Evolutionary conservation across 2,113 vertebrate species (phyloP), one percentile per base, ranked within the genome.

Genomic region (Vidua chalybeata): DNA sequence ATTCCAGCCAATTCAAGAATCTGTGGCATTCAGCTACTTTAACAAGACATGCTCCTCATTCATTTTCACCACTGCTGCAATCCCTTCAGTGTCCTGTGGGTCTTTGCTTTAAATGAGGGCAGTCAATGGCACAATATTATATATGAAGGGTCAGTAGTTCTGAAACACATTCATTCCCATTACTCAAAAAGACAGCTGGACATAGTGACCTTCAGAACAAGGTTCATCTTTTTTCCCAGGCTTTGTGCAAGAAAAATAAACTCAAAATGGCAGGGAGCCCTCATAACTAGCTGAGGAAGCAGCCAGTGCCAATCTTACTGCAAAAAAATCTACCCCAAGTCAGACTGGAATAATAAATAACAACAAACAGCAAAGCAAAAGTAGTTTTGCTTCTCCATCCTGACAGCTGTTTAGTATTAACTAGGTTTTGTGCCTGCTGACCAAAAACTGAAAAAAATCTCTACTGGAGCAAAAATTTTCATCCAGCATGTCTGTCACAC

Each of bases 231-330:
- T 92, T 94, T 92, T 82, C 77, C 86, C 93, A 95, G 72, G 79
- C 84, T 92, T 91, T 55, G 55, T 78, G 92, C 52, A 95, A 92
- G 73, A 94, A 94, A 95, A 95, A 94, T 76, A 96, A 96, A 94
- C 80, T 72, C 2, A 2, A 37, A 66, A 94, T 82, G 84, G 80
- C 84, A 95, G 41, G 58, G 45, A 91, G 89, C 64, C 76, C 81
- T 64, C 27, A 68, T 55, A 92, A 92, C 52, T 41, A 89, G 84
- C 66, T 72, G 45, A 94, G 74, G 58, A 86, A 94, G n/a, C 77
- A 94, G 64, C 41, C 54, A 41, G 69, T 91, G 89, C 58, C 89
- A 89, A 91, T 82, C 62, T 48, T 56, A 77, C 2, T 49, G 48
- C 19, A 90, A 84, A 92, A 90, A 94, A 89, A 27, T 10, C 37